These are phyloP conservation scores for Synanthedon andrenaeformis DNA, from an alignment of 2,888 invertebrate species.

Conservation along the genomic window DNA sequence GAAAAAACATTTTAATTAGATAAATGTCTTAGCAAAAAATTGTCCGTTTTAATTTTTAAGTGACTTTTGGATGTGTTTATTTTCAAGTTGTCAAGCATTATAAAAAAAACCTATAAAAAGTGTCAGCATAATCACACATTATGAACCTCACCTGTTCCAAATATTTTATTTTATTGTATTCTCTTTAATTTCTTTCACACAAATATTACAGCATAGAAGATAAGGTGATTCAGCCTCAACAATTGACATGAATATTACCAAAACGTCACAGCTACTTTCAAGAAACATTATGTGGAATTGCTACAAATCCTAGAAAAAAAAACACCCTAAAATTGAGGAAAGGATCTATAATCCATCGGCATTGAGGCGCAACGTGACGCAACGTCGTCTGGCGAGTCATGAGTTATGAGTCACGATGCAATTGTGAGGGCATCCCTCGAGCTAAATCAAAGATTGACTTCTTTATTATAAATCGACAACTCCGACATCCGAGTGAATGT, in stretches of 20 bases:
- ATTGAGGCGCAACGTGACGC: slow-evolving; percentile 23
- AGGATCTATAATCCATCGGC: slow-evolving; percentile 31
- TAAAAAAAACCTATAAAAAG: slow-evolving; percentile 27
- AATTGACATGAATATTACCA: slow-evolving; percentile 65
- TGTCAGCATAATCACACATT: slow-evolving; percentile 53
- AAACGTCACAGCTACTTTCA: slow-evolving; percentile 55
- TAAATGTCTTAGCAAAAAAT: slow-evolving; percentile 18
- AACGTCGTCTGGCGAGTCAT: slow-evolving; percentile 16
- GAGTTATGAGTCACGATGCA: slow-evolving; percentile 19
- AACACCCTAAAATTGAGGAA: slow-evolving; percentile 63
- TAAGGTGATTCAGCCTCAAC: slow-evolving; percentile 58
- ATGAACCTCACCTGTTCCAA: slow-evolving; percentile 67
- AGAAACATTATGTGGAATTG: slow-evolving; percentile 38
- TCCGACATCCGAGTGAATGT: slow-evolving; percentile 59
- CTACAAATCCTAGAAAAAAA: slow-evolving; percentile 65
- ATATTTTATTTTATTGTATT: slow-evolving; percentile 61
- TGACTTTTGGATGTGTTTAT: slow-evolving; percentile 22
- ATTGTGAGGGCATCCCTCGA: slow-evolving; percentile 39
- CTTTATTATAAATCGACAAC: slow-evolving; percentile 57
- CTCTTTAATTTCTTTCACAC: slow-evolving; percentile 53
- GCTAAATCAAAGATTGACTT: slow-evolving; percentile 55
- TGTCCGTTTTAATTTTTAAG: slow-evolving; percentile 27
- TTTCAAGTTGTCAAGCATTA: slow-evolving; percentile 34
- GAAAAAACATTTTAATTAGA: slow-evolving; percentile 23
- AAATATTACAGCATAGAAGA: slow-evolving; percentile 57